phyloP scores from a whole-genome alignment of 2,113 vertebrate species.

The Aplodontia rufa region DNA sequence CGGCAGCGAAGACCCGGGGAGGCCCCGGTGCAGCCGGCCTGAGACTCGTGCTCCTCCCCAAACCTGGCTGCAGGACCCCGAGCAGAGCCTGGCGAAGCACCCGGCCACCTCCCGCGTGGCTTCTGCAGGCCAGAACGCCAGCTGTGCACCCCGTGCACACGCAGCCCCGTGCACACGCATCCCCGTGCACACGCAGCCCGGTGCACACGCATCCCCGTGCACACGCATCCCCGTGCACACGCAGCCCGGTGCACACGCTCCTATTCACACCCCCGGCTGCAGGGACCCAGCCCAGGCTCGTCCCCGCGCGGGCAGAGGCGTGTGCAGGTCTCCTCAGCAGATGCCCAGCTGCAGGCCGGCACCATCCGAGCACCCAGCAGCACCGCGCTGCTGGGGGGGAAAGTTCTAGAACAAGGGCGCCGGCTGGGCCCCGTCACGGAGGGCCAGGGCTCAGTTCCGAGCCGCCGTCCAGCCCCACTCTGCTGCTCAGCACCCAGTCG shows the following conservation, averaged over 20 bases:
- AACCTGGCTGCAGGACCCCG: too few species aligned
- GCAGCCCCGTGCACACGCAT: background rate
- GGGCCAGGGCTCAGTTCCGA: background rate
- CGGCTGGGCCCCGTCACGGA: background rate
- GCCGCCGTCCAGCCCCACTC: background rate
- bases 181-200: background rate
- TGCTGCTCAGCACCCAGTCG: conserved; percentile 49
- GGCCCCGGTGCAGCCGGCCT: too few species aligned
- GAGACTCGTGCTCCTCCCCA: too few species aligned
- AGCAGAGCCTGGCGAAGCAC: too few species aligned
- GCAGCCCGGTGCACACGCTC: background rate
- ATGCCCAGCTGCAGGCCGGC: background rate
- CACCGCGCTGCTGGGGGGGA: background rate
- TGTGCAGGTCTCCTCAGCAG: background rate
- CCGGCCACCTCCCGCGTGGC: too few species aligned
- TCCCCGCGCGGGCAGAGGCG: background rate
- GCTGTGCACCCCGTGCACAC: too few species aligned
- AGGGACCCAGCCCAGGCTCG: background rate
- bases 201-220: too few species aligned
- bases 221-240: too few species aligned
- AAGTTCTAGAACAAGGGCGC: background rate
- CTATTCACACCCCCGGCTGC: background rate
- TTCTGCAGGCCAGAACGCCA: too few species aligned
- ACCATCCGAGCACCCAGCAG: background rate
- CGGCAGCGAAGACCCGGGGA: too few species aligned